Base-by-base conservation (phyloP, 2,797 vertebrate species). In the Nyctalus aviator region DNA sequence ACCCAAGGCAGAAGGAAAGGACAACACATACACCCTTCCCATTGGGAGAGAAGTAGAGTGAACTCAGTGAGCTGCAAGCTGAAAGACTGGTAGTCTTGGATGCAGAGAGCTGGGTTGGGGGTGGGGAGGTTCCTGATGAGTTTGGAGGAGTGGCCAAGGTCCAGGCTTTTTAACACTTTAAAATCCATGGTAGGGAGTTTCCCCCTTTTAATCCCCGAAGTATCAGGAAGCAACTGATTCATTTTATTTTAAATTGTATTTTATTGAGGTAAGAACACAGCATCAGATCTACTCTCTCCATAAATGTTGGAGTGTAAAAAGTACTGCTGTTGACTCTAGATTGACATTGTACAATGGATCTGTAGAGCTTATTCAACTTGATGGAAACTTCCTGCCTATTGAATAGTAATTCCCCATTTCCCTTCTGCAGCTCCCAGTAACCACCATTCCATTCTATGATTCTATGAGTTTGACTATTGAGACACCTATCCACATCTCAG, bases 241-340 rank as follows among this genome's bases (percentile, higher is more conserved):
- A 84, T 69, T 89, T 71, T n/a, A 57, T 69, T 84, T 91, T 55
- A 44, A 53, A 87, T 27, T 81, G 23, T 75, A 41, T 66, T 69
- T 71, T n/a, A 64, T 8, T 72, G 11, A 46, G 23, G 30, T 25
- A 30, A 64, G 50, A 85, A 78, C 25, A 48, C 46, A 48, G 59
- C 23, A 72, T 27, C 30, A 91, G 72, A 78, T 11, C 37, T 77
- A 50, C 30, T 41, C n/a, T 59, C 35, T 35, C 25, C 14, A 41
- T 21, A 71, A 50, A 9, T 44, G 12, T 35, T 44, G 53, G 50
- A 23, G 7, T 64, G 6, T 55, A 55, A 15, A 32, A 23, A 64
- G 13, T 32, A 15, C 25, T 64, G 35, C 50, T 10, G 2, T 90
- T 55, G 64, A 30, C 30, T 35, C 2, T 23, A 30, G 73, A 44